Base-by-base conservation (phyloP, 92 coral and sea anemone genomes). In the Phymanthus crucifer region DNA sequence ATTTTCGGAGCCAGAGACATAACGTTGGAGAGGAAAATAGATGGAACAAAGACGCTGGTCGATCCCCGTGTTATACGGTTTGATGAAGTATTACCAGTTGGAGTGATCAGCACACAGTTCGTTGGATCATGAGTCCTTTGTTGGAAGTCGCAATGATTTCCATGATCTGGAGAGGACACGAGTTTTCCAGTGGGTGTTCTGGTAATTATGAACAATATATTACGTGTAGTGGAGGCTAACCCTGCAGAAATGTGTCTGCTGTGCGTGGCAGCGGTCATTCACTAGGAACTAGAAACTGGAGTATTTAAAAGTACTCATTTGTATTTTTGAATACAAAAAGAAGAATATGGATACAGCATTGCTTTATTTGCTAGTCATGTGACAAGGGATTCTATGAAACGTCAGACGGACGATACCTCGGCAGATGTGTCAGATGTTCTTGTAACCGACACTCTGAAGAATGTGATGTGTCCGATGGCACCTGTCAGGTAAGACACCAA, bases 381-480 rank as follows among this genome's bases (percentile, higher is more conserved):
- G 80, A 81, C 32, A 73, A 83, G 3, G 97, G 99, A 7, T 89
- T 79, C 83, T 93, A 79, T 80, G 78, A 90, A 23, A 78, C 83
- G 18, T 70, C 77, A 71, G 81, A 56, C 38, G 91, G 84, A 23
- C 40, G 50, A 6, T 71, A 74, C 58, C 29, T 85, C 34, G 89
- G 86, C 61, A 73, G 66, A 31, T 95, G 99, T 67, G 35, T 84
- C 7, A 89, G 78, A 66, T 95, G 99, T 76, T 56, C 46, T 3
- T 95, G 99, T 75, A 82, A 93, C 61, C 75, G 86, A 9, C 99
- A 95, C 67, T 81, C 99, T 18, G 87, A 80, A 34, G 66, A 69
- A 48, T 95, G 99, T 69, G 88, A 95, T 87, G 87, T 87, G 17
- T 76, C 67, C 18, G 91, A 92, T 23, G 97, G 98, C 16, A 86